A percentile compares a stretch with the other conserved stretches of the same genome.
These are phyloP conservation scores for Desoria tigrina DNA, from an alignment of 2,888 invertebrate genomes.

Conservation along the genomic window DNA sequence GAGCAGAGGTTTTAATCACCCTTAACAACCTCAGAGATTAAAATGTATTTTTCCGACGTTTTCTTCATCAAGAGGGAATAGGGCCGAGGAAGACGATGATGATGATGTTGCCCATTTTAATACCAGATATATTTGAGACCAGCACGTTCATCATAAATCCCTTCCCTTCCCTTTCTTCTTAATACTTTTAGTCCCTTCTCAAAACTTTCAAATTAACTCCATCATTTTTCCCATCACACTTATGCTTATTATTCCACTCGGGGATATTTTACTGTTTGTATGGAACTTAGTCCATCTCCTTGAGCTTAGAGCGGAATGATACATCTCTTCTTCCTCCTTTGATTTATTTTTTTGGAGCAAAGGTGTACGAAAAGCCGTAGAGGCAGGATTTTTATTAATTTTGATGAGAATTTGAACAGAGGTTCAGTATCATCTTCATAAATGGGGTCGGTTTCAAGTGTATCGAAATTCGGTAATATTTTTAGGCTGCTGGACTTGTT, in stretches of 20 bases:
- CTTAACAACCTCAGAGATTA: conserved; percentile 50
- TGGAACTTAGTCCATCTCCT: too few relatives aligned
- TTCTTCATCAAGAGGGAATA: conserved; percentile 38
- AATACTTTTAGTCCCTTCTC: conserved; percentile 51
- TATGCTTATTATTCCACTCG: conserved; percentile 9
- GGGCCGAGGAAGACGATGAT: conserved; percentile 5
- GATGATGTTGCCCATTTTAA: conserved; percentile 44
- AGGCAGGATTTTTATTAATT: not conserved
- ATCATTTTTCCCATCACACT: conserved; percentile 48
- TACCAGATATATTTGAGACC: conserved; percentile 51
- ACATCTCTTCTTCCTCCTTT: too few relatives aligned
- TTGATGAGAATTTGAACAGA: not conserved
- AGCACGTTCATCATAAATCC: conserved; percentile 53
- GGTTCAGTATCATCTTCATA: not conserved
- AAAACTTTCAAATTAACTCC: conserved; percentile 53
- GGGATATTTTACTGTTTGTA: too few relatives aligned
- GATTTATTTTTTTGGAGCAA: too few relatives aligned
- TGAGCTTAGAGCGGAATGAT: too few relatives aligned
- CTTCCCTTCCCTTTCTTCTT: conserved; percentile 29
- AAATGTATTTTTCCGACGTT: conserved; percentile 53
- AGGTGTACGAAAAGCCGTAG: too few relatives aligned
- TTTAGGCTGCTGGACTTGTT: too few relatives aligned
- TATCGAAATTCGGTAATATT: too few relatives aligned
- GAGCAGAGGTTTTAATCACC: conserved; percentile 46
- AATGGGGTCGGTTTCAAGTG: too few relatives aligned